Evolutionary conservation across 1,140 invertebrate species (phyloP).

Genomic region (Hyles vespertilio): DNA sequence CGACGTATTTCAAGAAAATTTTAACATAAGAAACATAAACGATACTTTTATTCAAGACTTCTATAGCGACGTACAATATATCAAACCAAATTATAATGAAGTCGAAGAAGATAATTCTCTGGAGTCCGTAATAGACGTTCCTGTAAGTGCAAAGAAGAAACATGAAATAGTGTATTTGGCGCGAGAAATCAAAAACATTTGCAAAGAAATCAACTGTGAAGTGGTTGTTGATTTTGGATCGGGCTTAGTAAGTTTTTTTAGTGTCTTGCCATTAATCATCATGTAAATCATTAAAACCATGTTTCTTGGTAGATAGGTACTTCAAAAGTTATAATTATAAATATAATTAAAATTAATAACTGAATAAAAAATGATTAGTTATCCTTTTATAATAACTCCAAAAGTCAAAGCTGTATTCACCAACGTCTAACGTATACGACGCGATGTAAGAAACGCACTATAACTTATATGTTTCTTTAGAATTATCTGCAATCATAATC

Average conservation of each 20-base stretch:
- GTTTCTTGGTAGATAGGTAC: too few relatives aligned
- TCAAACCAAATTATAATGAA: conserved; percentile 28
- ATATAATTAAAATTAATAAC: too few relatives aligned
- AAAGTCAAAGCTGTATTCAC: too few relatives aligned
- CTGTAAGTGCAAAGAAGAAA: conserved; percentile 79
- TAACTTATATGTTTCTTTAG: too few relatives aligned
- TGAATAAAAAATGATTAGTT: too few relatives aligned
- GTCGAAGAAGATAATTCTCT: conserved; percentile 25
- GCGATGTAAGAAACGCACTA: too few relatives aligned
- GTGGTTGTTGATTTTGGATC: conserved; percentile 89
- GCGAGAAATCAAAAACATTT: conserved; percentile 76
- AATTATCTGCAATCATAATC: too few relatives aligned
- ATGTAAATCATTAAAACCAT: too few relatives aligned
- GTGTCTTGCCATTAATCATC: too few relatives aligned
- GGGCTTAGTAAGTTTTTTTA: conserved; percentile 76
- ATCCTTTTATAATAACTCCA: too few relatives aligned
- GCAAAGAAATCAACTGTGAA: conserved; percentile 65
- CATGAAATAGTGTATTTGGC: conserved; percentile 82
- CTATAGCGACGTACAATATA: conserved; percentile 32
- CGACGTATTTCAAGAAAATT: conserved; percentile 31
- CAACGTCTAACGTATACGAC: too few relatives aligned
- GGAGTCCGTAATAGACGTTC: conserved; percentile 32
- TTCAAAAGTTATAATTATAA: too few relatives aligned
- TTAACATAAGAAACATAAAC: conserved; percentile 28
- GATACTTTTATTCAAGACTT: conserved; percentile 36